Base-by-base conservation (phyloP, 2,797 vertebrate species). In the Hemibagrus guttatus region DNA sequence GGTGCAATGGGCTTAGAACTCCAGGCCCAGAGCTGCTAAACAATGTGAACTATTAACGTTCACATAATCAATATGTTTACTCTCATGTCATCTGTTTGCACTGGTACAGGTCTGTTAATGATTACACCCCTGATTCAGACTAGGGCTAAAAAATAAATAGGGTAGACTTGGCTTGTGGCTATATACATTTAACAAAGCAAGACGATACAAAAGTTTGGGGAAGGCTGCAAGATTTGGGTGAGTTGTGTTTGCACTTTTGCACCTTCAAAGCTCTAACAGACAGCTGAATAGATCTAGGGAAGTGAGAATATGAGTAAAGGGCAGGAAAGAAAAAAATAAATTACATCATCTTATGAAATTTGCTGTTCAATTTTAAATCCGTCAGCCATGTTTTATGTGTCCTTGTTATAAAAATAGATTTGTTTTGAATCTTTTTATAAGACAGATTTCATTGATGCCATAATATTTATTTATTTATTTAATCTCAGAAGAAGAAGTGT, bases 101-200 rank as follows among this genome's bases (percentile, higher is more conserved):
- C 19, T 39, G 54, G 2, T 35, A 17, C 58, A 17, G 28, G 54
- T 35, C 54, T 79, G 54, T 58, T 79, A 79, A 79, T 78, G 54
- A 78, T 78, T 78, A 78, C 3, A 78, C 1, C 11, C 1, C 11
- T 58, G 3, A 76, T 78, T 78, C 28, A 28, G 75, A 31, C 35
- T 42, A 72, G 12, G 39, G 17, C 2, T 78, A 35, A 58, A 81
- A 46, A 66, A 56, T 28, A 76, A 87, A 84, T 61, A 81, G 87
- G 26, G 39, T 85, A 81, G 81, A 84, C 35, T 39, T 39, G 86
- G 68, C 74, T 88, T 46, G 19, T 78, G 17, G 8, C 52, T 78
- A 13, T 35, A 58, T 11, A 31, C 49, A 5, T 0, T 23, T 64
- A 42, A 6, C 26, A 8, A 19, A 63, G 26, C 14, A 26, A 31